Base-by-base conservation (phyloP, 2,113 vertebrate species). In the Chaetodon auriga region DNA sequence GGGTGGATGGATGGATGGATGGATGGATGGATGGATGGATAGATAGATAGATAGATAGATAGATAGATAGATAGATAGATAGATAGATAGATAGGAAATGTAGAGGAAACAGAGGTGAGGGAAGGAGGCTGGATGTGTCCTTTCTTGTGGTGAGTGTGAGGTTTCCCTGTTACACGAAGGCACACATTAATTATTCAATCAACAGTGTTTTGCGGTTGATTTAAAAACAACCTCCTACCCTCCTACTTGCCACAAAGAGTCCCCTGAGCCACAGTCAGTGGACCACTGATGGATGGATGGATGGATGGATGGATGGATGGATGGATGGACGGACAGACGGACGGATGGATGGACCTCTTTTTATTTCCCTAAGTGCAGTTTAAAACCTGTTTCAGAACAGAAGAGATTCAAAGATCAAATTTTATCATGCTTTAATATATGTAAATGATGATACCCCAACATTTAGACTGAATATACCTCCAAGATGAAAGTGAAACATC, bases 161-260 rank as follows among this genome's bases (percentile, higher is more conserved):
- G 74, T 86, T 90, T 90, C 68, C 43, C 60, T 69, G 65, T 75
- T 73, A 90, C 88, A 68, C 79, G 60, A 79, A 88, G 72, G 57
- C 36, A 45, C 49, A 84, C 90, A 94, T 94, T 92, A 94, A 94
- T 94, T 91, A 94, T 94, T 94, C 90, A 94, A 89, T 89, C 87
- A 88, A 88, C 93, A 87, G 77, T 81, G 89, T 92, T 87, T 75
- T 93, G 93, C 90, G 93, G 90, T 91, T 90, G 87, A 84, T 78
- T 85, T 85, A 58, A 90, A 91, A 92, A 90, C 76, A 85, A 78
- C 85, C 75, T 86, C 69, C 77, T 51, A 66, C 60, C 78, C 75
- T 84, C 55, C 1, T 11, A 62, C 80, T 90, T 76, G 71, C 93
- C 92, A 87, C 89, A 93, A 88, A 87, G 46, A 78, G 81, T 85